These are phyloP conservation scores for Prosopocoilus inquinatus DNA, from an alignment of 2,888 invertebrate species.

Conservation along the genomic window DNA sequence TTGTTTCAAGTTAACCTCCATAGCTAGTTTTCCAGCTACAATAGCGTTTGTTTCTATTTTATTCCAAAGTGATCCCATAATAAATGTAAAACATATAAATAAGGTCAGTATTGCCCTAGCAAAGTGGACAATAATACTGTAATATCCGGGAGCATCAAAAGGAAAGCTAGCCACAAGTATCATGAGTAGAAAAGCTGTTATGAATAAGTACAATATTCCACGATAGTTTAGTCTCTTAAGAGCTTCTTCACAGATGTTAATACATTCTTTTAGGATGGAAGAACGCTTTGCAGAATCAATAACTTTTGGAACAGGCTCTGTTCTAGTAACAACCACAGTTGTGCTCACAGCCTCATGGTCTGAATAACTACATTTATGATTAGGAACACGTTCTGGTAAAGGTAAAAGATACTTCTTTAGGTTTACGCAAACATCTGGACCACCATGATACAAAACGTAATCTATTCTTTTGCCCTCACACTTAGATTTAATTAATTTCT, in stretches of 20 bases:
- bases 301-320: conserved; percentile 19
- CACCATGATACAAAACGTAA: conserved; percentile 74
- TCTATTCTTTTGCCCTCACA: conserved; percentile 88
- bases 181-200: conserved; percentile 54
- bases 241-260: conserved; percentile 61
- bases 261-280: conserved; percentile 56
- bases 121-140: conserved; percentile 56
- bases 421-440: conserved; percentile 42
- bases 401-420: conserved; percentile 65
- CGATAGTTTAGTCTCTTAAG: conserved; percentile 53
- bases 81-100: conserved; percentile 64
- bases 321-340: conserved; percentile 45
- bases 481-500: conserved; percentile 49
- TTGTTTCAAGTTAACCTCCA: conserved; percentile 58
- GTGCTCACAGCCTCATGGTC: conserved; percentile 86
- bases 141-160: conserved; percentile 49
- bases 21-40: conserved; percentile 68
- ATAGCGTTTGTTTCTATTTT: conserved; percentile 76
- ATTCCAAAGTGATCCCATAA: conserved; percentile 83
- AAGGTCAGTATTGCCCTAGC: conserved; percentile 63
- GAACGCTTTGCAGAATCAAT: conserved; percentile 24
- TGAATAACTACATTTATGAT: conserved; percentile 73
- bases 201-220: conserved; percentile 55
- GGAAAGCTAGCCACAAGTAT: conserved; percentile 56
- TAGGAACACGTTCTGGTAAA: conserved; percentile 71